Evolutionary conservation across 2,888 invertebrate species (phyloP), one percentile per base, ranked within the genome.

Genomic region (Masnerella sp.): DNA sequence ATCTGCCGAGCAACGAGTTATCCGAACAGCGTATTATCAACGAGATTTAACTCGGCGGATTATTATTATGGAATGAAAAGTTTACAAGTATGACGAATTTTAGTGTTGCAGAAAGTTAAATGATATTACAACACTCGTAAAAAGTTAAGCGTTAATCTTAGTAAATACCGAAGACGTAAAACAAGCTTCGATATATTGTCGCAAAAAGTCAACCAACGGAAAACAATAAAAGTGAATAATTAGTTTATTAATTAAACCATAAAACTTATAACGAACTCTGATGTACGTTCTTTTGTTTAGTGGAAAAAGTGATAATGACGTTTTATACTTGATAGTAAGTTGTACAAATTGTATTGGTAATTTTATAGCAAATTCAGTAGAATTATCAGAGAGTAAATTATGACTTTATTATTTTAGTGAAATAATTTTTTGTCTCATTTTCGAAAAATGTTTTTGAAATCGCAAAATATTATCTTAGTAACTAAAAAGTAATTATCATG

Each of bases 111-210:
- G 20, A 36, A 51, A 51, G 51, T 51, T 34, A 36, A 18, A 51
- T 36, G 51, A 51, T 47, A 36, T 51, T 32, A 18, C 51, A 36
- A 22, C 51, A n/a, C 34, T 51, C 51, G 20, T 51, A 51, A 51
- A 51, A 51, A 36, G 52, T 52, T 25, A 11, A 25, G 38, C 38
- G 15, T 52, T 52, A 38, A 52, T 51, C 36, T 51, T 11, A 52
- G 52, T 38, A 38, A 34, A 52, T 32, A 25, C 25, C 15, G n/a
- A 52, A 38, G 52, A 18, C 25, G 11, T 52, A 56, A 56, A 54
- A 54, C 30, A 30, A 17, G 30, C 40, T 54, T 28, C 54, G 42
- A 40, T 54, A 54, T 40, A 54, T 40, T 54, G 40, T 54, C 40
- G 38, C 36, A 25, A 15, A 18, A 51, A 51, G 22, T 49, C 34